A percentile compares a stretch with the other conserved stretches of the same genome.
Evolutionary conservation across 2,113 vertebrate species (phyloP).

Genomic region (Sardina pilchardus): DNA sequence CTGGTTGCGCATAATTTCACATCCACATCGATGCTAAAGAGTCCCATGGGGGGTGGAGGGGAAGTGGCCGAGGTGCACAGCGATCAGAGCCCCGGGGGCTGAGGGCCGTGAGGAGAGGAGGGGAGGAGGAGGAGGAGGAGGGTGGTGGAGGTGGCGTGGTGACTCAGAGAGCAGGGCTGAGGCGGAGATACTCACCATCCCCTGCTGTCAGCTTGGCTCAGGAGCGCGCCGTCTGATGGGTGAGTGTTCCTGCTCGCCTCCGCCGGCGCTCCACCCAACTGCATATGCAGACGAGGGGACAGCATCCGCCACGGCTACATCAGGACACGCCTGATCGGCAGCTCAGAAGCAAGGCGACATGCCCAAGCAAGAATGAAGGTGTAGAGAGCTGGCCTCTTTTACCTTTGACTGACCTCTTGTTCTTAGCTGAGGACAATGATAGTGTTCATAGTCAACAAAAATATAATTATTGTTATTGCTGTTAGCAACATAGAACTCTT

Average conservation of each 20-base stretch:
- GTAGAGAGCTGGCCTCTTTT: neutral
- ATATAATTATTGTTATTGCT: no score
- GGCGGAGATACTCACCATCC: slow-evolving; percentile 39
- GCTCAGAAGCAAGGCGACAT: neutral
- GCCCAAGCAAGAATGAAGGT: neutral
- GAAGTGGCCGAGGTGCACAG: slow-evolving; percentile 13
- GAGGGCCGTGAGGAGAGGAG: slow-evolving; percentile 23
- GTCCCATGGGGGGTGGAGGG: slow-evolving; percentile 26
- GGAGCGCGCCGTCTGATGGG: slow-evolving; percentile 14
- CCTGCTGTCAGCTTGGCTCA: slow-evolving; percentile 41
- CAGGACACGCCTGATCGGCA: neutral
- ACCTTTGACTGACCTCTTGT: neutral
- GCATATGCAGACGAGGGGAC: neutral
- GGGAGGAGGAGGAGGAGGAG: neutral
- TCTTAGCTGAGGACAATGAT: neutral
- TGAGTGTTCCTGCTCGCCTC: slow-evolving; percentile 22
- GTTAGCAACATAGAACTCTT: no score
- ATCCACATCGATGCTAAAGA: slow-evolving; percentile 50
- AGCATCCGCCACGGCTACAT: neutral
- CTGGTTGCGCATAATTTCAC: slow-evolving; percentile 41
- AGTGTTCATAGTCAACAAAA: neutral
- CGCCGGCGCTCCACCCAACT: neutral
- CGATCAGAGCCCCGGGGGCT: slow-evolving; percentile 16
- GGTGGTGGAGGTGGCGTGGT: slow-evolving; percentile 24
- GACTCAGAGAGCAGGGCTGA: slow-evolving; percentile 35